Percentiles rank a stretch among this genome's conserved stretches.
phyloP scores from a whole-genome alignment of 1,140 invertebrate genomes.

The Drosophila orosa region DNA sequence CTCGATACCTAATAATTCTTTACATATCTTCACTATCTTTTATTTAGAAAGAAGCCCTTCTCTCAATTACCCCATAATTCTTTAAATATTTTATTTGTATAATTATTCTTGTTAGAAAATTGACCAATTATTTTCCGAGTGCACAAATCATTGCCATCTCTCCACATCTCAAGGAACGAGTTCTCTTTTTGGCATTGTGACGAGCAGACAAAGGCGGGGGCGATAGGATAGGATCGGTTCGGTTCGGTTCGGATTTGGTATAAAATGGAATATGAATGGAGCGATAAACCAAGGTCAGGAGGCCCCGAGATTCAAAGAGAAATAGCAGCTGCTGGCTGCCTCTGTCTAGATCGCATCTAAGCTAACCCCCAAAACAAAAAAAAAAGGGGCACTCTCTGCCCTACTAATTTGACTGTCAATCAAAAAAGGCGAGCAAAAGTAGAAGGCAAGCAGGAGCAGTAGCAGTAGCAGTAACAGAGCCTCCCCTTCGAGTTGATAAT shows the following conservation, averaged over 20 bases:
- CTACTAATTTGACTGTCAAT: constrained; percentile 82
- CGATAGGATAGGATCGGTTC: constrained; percentile 10
- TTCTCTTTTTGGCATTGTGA: constrained; percentile 25
- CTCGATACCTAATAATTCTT: too few species aligned
- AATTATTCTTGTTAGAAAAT: background rate
- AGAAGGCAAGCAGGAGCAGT: background rate
- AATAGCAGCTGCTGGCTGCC: constrained; percentile 12
- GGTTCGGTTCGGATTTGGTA: constrained; percentile 1
- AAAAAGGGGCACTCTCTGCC: constrained; percentile 10
- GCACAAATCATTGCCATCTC: background rate
- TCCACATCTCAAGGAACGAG: constrained; percentile 2
- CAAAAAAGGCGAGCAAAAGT: constrained; percentile 54
- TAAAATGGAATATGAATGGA: constrained; percentile 23
- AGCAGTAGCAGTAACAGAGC: constrained; percentile 5
- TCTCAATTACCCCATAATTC: too few species aligned
- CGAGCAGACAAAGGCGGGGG: constrained; percentile 43
- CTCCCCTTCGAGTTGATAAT: constrained; percentile 58
- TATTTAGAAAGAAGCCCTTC: too few species aligned
- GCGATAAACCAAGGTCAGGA: constrained; percentile 53
- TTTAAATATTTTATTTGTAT: background rate
- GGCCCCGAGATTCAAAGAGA: constrained; percentile 2
- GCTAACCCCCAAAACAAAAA: constrained; percentile 26
- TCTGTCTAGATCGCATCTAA: constrained; percentile 26
- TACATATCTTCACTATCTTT: too few species aligned
- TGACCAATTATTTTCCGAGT: background rate